These are phyloP conservation scores for Drosophila watanabei DNA, from an alignment of 1,140 invertebrate species.

Conservation along the genomic window DNA sequence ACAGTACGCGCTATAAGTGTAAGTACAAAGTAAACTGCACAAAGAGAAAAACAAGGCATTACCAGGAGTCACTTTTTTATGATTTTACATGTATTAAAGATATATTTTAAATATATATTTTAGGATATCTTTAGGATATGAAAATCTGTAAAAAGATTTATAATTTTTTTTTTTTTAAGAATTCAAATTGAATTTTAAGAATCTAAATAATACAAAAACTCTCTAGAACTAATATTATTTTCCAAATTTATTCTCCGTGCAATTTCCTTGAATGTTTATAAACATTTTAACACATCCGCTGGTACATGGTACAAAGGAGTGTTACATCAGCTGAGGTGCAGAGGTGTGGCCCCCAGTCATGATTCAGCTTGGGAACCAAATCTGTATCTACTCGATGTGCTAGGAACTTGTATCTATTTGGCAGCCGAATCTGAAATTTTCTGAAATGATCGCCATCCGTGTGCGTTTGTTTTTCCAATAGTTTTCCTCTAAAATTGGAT, in stretches of 20 bases:
- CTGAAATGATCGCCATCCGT: conserved; percentile 11
- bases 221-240: not conserved
- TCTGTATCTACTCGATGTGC: conserved; percentile 32
- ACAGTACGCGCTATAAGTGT: conserved; percentile 76
- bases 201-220: too few relatives aligned
- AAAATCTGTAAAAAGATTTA: not conserved
- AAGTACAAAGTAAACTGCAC: conserved; percentile 32
- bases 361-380: conserved; percentile 33
- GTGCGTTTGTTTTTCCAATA: conserved; percentile 41
- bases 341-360: conserved; percentile 41
- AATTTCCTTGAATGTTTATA: conserved; percentile 39
- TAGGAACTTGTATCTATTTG: conserved; percentile 50
- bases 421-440: conserved; percentile 34
- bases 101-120: not conserved
- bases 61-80: not conserved
- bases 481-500: conserved; percentile 70
- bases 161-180: not conserved
- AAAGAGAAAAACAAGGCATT: not conserved
- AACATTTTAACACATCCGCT: conserved; percentile 49
- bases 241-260: conserved; percentile 7
- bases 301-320: not conserved
- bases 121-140: not conserved
- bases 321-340: conserved; percentile 42
- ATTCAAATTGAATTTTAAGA: too few relatives aligned
- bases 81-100: not conserved